phyloP scores from a whole-genome alignment of 2,797 vertebrate species.

The Moxostoma hubbsi region DNA sequence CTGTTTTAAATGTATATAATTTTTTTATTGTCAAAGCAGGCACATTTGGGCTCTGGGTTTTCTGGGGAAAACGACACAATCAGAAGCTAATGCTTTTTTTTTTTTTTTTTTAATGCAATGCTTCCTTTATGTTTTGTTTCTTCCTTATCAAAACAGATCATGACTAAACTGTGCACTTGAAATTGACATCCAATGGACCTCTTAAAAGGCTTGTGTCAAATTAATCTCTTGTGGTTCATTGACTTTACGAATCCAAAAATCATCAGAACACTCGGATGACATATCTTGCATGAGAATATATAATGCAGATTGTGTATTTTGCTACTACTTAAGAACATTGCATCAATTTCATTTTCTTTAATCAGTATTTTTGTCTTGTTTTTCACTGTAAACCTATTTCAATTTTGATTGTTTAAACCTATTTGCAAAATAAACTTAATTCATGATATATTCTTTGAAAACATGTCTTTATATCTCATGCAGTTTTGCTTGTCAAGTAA shows the following conservation, averaged over 20 bases:
- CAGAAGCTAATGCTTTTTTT: conserved; percentile 3
- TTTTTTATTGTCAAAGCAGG: neutral
- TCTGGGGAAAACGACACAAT: neutral
- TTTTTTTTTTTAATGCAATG: neutral
- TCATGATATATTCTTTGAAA: no score
- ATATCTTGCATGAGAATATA: neutral
- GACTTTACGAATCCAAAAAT: neutral
- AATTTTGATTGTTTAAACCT: no score
- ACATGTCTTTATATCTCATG: no score
- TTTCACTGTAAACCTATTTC: no score
- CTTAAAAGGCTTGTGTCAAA: conserved; percentile 31
- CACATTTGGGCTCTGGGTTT: neutral
- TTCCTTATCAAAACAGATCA: neutral
- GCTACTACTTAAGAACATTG: no score
- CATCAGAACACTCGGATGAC: conserved; percentile 2
- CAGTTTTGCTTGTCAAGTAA: no score
- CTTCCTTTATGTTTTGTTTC: neutral
- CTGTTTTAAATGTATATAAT: neutral
- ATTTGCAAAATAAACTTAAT: no score
- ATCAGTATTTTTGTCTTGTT: no score
- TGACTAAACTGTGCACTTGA: conserved; percentile 6
- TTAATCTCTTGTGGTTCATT: neutral
- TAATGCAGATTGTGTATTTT: neutral
- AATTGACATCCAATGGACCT: neutral
- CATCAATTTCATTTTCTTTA: no score